Evolutionary conservation across 2,888 invertebrate species (phyloP).

Genomic region (Euzetes globulus): DNA sequence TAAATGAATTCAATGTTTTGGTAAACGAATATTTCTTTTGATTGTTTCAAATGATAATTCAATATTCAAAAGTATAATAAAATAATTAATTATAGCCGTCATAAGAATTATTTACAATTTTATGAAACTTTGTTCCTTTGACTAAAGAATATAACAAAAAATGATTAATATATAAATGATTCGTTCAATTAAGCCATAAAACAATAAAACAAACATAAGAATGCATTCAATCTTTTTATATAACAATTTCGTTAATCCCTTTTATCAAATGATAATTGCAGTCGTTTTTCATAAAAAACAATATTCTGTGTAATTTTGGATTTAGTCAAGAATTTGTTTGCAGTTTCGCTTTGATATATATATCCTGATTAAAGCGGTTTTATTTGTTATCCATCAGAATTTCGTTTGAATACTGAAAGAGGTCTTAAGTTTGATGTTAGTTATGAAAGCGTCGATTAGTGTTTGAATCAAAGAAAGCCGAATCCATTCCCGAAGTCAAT

Average conservation of each 20-base stretch:
- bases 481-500: conserved; percentile 11
- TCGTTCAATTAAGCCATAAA: background rate
- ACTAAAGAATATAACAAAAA: background rate
- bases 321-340: too few relatives aligned
- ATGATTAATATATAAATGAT: conserved; percentile 4
- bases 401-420: background rate
- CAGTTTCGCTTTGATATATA: too few relatives aligned
- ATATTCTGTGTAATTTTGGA: background rate
- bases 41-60: background rate
- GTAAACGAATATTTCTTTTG: background rate
- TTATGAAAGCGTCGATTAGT: background rate
- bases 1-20: too few relatives aligned
- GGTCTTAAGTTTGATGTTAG: background rate
- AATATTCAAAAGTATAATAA: background rate
- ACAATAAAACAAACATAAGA: conserved; percentile 8
- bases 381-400: too few relatives aligned
- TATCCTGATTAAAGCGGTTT: too few relatives aligned
- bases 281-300: too few relatives aligned
- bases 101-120: background rate
- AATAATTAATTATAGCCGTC: background rate
- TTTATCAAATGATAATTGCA: background rate
- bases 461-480: background rate
- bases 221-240: background rate
- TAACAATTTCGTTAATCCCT: background rate
- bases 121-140: background rate